Percentiles rank a stretch among this genome's conserved stretches.
phyloP scores from a whole-genome alignment of 53 echinoderm and acorn worm species.

The Astropecten irregularis region DNA sequence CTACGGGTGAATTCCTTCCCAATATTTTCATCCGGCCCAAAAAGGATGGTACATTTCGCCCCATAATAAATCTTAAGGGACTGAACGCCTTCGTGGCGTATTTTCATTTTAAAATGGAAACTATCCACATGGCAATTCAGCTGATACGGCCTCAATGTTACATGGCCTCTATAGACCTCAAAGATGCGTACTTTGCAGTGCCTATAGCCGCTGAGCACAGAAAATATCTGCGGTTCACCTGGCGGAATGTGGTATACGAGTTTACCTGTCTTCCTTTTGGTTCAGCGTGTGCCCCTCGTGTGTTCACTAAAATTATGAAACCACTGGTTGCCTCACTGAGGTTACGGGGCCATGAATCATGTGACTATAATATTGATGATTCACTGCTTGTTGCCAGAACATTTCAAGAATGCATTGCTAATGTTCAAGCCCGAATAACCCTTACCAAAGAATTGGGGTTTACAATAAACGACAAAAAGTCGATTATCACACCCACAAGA shows the following conservation, averaged over 20 bases:
- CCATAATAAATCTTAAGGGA: no score
- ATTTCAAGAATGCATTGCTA: no score
- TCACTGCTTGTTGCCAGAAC: no score
- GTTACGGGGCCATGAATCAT: no score
- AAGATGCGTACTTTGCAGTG: conserved; percentile 10
- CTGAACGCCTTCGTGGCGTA: not conserved
- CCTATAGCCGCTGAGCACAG: conserved; percentile 28
- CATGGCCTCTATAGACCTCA: conserved; percentile 4
- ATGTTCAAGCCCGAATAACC: no score
- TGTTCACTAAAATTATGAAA: not conserved
- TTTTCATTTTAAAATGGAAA: conserved; percentile 2
- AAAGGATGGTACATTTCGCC: conserved; percentile 51
- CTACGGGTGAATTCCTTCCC: not conserved
- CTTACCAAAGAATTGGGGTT: no score
- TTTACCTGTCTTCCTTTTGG: conserved; percentile 48
- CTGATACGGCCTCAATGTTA: not conserved
- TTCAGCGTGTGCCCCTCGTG: conserved; percentile 39
- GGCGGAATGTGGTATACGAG: conserved; percentile 31
- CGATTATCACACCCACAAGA: no score
- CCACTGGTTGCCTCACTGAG: no score
- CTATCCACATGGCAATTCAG: not conserved
- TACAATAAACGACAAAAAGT: no score
- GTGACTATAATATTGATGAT: no score
- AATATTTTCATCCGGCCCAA: not conserved
- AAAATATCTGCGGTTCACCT: conserved; percentile 25